Evolutionary conservation across 2,797 vertebrate genomes (phyloP).

Genomic region (Spinibarbus caldwelli): DNA sequence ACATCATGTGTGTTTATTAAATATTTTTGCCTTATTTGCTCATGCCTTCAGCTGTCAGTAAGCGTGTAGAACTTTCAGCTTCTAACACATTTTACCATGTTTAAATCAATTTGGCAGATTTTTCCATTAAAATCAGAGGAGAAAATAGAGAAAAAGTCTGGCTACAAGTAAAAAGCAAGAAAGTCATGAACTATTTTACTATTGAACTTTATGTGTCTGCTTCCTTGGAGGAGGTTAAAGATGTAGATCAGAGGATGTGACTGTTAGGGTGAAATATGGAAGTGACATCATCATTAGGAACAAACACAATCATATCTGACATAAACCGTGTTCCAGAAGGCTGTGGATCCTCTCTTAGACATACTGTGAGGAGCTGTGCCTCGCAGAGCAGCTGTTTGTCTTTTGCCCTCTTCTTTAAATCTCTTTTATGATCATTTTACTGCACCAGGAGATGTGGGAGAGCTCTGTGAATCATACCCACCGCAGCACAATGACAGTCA

Average conservation of each 20-base stretch:
- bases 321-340: background rate
- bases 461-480: slow-evolving; percentile 53
- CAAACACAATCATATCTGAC: slow-evolving; percentile 22
- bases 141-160: background rate
- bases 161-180: background rate
- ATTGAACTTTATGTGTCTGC: background rate
- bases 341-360: slow-evolving; percentile 7
- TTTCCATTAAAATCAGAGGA: background rate
- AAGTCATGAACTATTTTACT: background rate
- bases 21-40: background rate
- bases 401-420: slow-evolving; percentile 30
- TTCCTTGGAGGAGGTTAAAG: background rate
- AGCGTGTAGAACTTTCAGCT: background rate
- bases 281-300: slow-evolving; percentile 22
- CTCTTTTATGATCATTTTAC: slow-evolving; percentile 34
- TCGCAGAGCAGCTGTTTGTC: slow-evolving; percentile 28
- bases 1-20: background rate
- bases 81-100: background rate
- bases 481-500: slow-evolving; percentile 33
- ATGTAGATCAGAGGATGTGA: background rate
- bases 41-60: background rate
- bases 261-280: slow-evolving; percentile 20
- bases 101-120: background rate
- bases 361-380: slow-evolving; percentile 9
- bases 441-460: slow-evolving; percentile 30